phyloP scores from a whole-genome alignment of 1,140 invertebrate genomes.

The Lasioglossum albipes region DNA sequence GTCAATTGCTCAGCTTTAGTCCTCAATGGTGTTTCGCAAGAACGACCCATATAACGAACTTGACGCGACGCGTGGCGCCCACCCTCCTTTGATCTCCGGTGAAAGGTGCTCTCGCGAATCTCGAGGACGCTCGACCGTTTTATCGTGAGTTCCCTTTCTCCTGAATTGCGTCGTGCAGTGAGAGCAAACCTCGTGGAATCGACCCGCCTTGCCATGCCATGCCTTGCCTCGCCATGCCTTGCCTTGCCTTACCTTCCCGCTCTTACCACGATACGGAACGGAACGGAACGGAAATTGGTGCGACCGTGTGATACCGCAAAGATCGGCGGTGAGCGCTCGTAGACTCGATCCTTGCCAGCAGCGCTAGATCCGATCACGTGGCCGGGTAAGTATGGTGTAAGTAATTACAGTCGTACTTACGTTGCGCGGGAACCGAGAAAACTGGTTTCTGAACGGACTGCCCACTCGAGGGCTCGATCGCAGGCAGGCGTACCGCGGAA shows the following conservation, averaged over 20 bases:
- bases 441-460: constrained; percentile 50
- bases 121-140: constrained; percentile 62
- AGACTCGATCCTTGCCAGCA: constrained; percentile 25
- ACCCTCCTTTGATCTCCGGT: constrained; percentile 53
- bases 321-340: constrained; percentile 14
- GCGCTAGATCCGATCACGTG: constrained; percentile 54
- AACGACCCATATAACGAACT: constrained; percentile 67
- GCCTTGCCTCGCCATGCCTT: too few relatives aligned
- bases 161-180: constrained; percentile 9
- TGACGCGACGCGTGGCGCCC: constrained; percentile 58
- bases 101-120: constrained; percentile 58
- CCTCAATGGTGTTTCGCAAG: constrained; percentile 55
- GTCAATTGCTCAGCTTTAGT: constrained; percentile 38
- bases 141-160: constrained; percentile 56
- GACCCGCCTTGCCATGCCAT: constrained; percentile 23
- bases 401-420: constrained; percentile 56
- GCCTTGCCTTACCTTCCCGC: not conserved
- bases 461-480: constrained; percentile 37
- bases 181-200: constrained; percentile 25
- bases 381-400: constrained; percentile 61
- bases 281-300: constrained; percentile 43
- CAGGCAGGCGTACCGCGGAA: constrained; percentile 22
- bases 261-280: constrained; percentile 12
- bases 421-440: constrained; percentile 53
- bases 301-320: constrained; percentile 50